phyloP scores from a whole-genome alignment of 1,140 invertebrate genomes.

The Lanistes nyassanus region DNA sequence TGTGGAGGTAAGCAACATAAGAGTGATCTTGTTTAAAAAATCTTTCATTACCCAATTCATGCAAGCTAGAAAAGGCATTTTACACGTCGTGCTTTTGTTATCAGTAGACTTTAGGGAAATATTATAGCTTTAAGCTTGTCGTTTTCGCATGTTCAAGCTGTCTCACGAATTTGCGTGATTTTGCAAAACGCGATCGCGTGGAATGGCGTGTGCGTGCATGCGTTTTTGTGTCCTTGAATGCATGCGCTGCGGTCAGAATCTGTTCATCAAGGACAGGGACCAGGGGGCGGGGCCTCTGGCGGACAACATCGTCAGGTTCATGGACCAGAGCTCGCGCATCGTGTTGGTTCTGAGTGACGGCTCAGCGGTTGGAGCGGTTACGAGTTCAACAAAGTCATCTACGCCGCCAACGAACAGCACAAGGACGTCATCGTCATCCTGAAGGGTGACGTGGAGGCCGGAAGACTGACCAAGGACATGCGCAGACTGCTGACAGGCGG shows the following conservation, averaged over 20 bases:
- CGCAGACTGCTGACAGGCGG: constrained; percentile 9
- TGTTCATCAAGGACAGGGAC: neutral
- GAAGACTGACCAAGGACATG: constrained; percentile 15
- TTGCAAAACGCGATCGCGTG: too few relatives aligned
- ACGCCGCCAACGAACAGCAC: constrained; percentile 16
- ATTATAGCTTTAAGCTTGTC: too few relatives aligned
- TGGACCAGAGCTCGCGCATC: constrained; percentile 5
- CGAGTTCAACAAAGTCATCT: constrained; percentile 16
- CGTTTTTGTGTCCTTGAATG: too few relatives aligned
- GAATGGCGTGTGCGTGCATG: too few relatives aligned
- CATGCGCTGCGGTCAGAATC: neutral
- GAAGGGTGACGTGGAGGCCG: constrained; percentile 8
- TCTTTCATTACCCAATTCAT: too few relatives aligned
- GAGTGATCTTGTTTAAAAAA: too few relatives aligned
- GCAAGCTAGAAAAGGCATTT: too few relatives aligned
- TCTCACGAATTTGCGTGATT: too few relatives aligned
- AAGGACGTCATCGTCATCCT: constrained; percentile 19
- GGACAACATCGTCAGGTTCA: constrained; percentile 8
- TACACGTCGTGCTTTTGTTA: too few relatives aligned
- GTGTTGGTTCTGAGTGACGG: constrained; percentile 13
- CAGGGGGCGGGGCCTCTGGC: neutral
- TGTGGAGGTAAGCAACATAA: neutral
- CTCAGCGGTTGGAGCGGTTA: neutral
- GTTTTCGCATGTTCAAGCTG: too few relatives aligned
- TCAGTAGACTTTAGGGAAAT: too few relatives aligned